Percentiles rank a stretch among this genome's conserved stretches.
Evolutionary conservation across 2,888 invertebrate genomes (phyloP).

Genomic region (Dorcus hopei): DNA sequence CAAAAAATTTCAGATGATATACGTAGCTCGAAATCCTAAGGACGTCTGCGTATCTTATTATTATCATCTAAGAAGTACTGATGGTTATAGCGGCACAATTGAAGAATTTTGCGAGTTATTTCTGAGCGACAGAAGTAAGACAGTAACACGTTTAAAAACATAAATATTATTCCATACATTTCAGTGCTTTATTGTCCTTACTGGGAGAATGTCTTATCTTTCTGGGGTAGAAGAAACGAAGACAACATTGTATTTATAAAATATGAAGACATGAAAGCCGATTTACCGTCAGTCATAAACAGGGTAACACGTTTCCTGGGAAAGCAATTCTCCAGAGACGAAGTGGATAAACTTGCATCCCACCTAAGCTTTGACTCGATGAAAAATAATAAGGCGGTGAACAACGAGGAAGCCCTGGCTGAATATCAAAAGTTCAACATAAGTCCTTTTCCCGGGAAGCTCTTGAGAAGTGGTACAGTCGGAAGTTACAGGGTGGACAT

Average conservation of each 20-base stretch:
- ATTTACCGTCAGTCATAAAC: slow-evolving; percentile 45
- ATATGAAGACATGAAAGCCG: slow-evolving; percentile 36
- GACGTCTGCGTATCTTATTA: slow-evolving; percentile 23
- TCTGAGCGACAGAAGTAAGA: slow-evolving; percentile 53
- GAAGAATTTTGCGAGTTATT: slow-evolving; percentile 12
- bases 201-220: slow-evolving; percentile 6
- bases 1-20: slow-evolving; percentile 24
- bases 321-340: slow-evolving; percentile 36
- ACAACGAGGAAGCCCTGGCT: slow-evolving; percentile 35
- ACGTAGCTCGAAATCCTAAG: slow-evolving; percentile 24
- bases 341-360: slow-evolving; percentile 41
- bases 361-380: slow-evolving; percentile 53
- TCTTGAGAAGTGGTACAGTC: slow-evolving; percentile 47
- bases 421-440: neutral
- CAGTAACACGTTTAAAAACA: neutral
- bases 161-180: neutral
- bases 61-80: slow-evolving; percentile 39
- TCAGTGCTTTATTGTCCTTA: slow-evolving; percentile 7
- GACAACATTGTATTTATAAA: slow-evolving; percentile 13
- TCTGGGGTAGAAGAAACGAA: slow-evolving; percentile 9
- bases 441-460: slow-evolving; percentile 22
- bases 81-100: slow-evolving; percentile 48
- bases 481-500: slow-evolving; percentile 51
- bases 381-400: slow-evolving; percentile 52
- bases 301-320: slow-evolving; percentile 47